These are phyloP conservation scores for Scophthalmus maximus DNA, from an alignment of 2,113 vertebrate species.

Conservation along the genomic window DNA sequence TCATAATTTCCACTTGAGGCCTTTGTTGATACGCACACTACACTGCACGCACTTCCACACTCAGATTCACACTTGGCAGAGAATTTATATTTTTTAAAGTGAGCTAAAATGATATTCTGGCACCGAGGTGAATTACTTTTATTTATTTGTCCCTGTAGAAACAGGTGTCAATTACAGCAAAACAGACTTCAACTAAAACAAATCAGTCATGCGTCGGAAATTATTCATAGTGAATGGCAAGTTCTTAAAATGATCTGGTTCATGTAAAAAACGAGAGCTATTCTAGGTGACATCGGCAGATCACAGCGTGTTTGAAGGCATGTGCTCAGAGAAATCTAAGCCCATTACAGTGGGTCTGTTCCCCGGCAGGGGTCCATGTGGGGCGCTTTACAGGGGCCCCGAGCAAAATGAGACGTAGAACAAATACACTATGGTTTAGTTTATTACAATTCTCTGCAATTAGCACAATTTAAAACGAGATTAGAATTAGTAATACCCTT, in stretches of 20 bases:
- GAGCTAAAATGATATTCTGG: not conserved
- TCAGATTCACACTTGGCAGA: not conserved
- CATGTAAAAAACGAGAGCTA: not conserved
- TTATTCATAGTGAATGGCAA: too few species aligned
- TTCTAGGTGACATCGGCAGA: slow-evolving; percentile 3
- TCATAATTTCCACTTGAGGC: not conserved
- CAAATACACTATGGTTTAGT: slow-evolving; percentile 25
- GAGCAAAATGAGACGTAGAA: slow-evolving; percentile 41
- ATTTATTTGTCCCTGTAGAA: not conserved
- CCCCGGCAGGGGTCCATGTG: slow-evolving; percentile 58
- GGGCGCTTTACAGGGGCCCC: slow-evolving; percentile 49
- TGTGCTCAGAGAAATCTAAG: slow-evolving; percentile 67
- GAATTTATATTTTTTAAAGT: not conserved
- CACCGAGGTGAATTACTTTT: not conserved
- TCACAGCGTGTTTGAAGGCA: slow-evolving; percentile 44
- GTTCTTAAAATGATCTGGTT: slow-evolving; percentile 20
- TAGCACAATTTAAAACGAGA: slow-evolving; percentile 3
- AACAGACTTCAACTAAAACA: not conserved
- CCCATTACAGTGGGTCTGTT: slow-evolving; percentile 57
- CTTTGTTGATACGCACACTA: not conserved
- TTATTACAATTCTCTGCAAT: slow-evolving; percentile 1
- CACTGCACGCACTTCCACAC: not conserved
- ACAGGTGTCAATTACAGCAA: not conserved
- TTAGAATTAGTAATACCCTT: not conserved
- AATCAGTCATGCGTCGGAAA: too few species aligned